These are phyloP conservation scores for Lycophotia porphyrea DNA, from an alignment of 2,888 invertebrate species.

Conservation along the genomic window DNA sequence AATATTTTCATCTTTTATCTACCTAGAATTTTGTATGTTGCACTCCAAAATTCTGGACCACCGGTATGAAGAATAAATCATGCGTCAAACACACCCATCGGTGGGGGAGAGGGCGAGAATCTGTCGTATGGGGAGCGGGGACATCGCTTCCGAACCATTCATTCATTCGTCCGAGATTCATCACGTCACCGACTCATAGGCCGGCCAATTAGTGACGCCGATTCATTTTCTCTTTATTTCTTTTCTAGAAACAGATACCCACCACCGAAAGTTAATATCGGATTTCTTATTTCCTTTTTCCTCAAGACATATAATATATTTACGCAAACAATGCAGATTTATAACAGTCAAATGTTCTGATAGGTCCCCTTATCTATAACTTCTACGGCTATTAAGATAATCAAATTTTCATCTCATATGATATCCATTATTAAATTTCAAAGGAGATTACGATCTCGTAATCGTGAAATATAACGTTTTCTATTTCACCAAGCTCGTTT, in stretches of 20 bases:
- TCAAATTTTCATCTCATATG: conserved; percentile 77
- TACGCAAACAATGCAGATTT: conserved; percentile 28
- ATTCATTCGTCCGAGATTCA: conserved; percentile 78
- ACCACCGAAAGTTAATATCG: conserved; percentile 57
- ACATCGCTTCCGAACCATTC: conserved; percentile 73
- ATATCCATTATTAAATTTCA: conserved; percentile 84
- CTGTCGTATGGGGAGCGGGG: conserved; percentile 74
- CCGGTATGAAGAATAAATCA: conserved; percentile 79
- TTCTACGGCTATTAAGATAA: conserved; percentile 68
- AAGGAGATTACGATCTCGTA: conserved; percentile 82
- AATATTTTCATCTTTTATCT: conserved; percentile 68
- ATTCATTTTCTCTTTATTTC: conserved; percentile 75
- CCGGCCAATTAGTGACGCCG: conserved; percentile 77
- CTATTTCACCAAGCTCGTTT: conserved; percentile 78
- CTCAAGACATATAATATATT: conserved; percentile 23
- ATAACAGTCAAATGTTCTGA: conserved; percentile 31
- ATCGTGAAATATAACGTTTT: conserved; percentile 84
- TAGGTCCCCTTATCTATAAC: conserved; percentile 34
- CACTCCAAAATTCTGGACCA: conserved; percentile 68
- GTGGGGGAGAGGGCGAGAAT: conserved; percentile 79
- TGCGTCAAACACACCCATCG: conserved; percentile 81
- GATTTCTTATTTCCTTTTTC: conserved; percentile 58
- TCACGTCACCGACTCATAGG: conserved; percentile 78
- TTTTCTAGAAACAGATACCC: conserved; percentile 58
- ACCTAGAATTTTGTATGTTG: conserved; percentile 71